Evolutionary conservation across 2,797 vertebrate species (phyloP).

Genomic region (Alfaro cultratus): DNA sequence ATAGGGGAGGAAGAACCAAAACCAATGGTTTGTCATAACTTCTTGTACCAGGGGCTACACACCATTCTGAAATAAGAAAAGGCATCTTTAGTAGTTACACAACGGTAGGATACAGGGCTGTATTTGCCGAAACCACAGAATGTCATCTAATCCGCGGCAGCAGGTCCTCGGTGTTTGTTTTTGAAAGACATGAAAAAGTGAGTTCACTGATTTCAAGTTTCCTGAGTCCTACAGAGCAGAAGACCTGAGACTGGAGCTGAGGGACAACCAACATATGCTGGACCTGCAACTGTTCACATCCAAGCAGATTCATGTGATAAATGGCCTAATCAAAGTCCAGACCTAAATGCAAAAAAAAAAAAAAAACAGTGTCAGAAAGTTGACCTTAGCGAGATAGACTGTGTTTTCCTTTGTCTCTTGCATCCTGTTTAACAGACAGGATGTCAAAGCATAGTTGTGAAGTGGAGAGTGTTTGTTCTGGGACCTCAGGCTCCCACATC

Average conservation of each 20-base stretch:
- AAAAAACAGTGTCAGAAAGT: background rate
- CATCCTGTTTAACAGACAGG: background rate
- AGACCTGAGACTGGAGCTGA: too few relatives aligned
- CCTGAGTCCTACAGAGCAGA: background rate
- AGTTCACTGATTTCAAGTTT: background rate
- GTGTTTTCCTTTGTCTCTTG: background rate
- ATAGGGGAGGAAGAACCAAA: slow-evolving; percentile 7
- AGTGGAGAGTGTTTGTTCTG: background rate
- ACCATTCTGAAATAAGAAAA: background rate
- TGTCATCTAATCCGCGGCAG: background rate
- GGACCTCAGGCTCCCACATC: background rate
- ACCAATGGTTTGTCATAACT: background rate
- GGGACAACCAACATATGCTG: too few relatives aligned
- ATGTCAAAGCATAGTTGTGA: background rate
- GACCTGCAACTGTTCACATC: background rate
- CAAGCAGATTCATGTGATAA: background rate
- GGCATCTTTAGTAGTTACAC: background rate
- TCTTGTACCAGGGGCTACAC: background rate
- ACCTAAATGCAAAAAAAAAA: background rate
- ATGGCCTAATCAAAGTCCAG: background rate
- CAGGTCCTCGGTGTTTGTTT: background rate
- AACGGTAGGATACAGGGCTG: background rate
- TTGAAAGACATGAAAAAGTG: background rate
- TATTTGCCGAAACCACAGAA: background rate
- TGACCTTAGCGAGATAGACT: background rate